phyloP scores from a whole-genome alignment of 2,888 invertebrate species.

The Malthinus flaveolus region DNA sequence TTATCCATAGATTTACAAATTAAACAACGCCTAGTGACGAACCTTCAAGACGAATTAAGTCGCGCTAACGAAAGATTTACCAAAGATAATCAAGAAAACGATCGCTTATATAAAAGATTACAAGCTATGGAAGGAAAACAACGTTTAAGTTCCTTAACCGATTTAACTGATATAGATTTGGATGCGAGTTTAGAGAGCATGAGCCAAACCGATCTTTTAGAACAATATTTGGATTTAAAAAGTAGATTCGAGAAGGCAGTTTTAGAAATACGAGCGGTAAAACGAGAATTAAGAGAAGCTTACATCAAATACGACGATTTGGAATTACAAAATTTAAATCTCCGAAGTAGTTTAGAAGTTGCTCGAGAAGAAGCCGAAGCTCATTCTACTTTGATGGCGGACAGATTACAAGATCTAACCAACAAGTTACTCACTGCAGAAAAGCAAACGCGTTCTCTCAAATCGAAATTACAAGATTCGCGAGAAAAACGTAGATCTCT shows the following conservation, averaged over 20 bases:
- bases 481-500: slow-evolving; percentile 79
- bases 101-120: slow-evolving; percentile 70
- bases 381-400: slow-evolving; percentile 79
- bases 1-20: slow-evolving; percentile 68
- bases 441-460: slow-evolving; percentile 76
- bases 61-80: slow-evolving; percentile 68
- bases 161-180: slow-evolving; percentile 77
- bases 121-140: slow-evolving; percentile 70
- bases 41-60: slow-evolving; percentile 69
- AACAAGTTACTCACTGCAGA: slow-evolving; percentile 80
- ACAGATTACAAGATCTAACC: slow-evolving; percentile 81
- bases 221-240: slow-evolving; percentile 78
- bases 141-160: slow-evolving; percentile 78
- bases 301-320: slow-evolving; percentile 79
- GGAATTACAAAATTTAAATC: slow-evolving; percentile 76
- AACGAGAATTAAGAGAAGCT: slow-evolving; percentile 77
- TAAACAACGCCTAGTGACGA: slow-evolving; percentile 67
- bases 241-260: slow-evolving; percentile 81
- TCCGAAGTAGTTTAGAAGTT: slow-evolving; percentile 71
- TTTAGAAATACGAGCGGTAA: slow-evolving; percentile 81
- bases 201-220: slow-evolving; percentile 76
- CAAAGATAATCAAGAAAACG: slow-evolving; percentile 77
- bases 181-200: slow-evolving; percentile 74
- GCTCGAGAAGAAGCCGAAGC: slow-evolving; percentile 67
- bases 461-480: slow-evolving; percentile 79